Base-by-base conservation (phyloP, 2,888 invertebrate genomes). In the Nomada flava region DNA sequence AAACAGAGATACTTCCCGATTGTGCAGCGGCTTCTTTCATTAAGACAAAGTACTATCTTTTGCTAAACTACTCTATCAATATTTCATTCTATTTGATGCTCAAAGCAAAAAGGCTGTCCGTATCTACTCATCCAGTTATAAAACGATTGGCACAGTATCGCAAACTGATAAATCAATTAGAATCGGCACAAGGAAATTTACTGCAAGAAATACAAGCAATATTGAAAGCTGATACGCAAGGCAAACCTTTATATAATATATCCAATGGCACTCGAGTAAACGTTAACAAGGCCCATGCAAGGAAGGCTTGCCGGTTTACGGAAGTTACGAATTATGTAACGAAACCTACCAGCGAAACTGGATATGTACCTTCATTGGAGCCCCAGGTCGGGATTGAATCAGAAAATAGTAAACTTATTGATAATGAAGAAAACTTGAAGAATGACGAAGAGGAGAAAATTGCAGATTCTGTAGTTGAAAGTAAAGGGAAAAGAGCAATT, bases 91-190 rank as follows among this genome's bases (percentile, higher is more conserved):
- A 98, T 93, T 93, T 99, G 87, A 95, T 97, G 88, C 94, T 99
- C 20, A 98, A 98, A 95, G 95, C 97, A 73, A 96, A 96, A 91
- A 96, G 96, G 89, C 94, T 95, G 29, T 95, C 95, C 73, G 95
- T 97, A 29, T 96, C 96, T 90, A 96, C 96, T 88, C 99, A 99
- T 95, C 99, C 99, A n/a, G 96, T 99, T 18, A 95, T 98, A 60
- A 97, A 97, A 92, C 95, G 98, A 83, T 94, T 99, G 70, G 96
- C 97, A 79, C 97, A 98, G 91, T 97, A 97, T 90, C 95, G 96
- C 82, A 96, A 97, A 93, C 94, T 98, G 89, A 94, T 98, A 64
- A 95, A 96, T 83, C 96, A 98, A 94, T 94, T 98, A 86, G 96
- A 96, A 86, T 95, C 96, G 13, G 95, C 96, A 72, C 97, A 96